phyloP scores from a whole-genome alignment of 2,888 invertebrate species.

The Cinara cedri region DNA sequence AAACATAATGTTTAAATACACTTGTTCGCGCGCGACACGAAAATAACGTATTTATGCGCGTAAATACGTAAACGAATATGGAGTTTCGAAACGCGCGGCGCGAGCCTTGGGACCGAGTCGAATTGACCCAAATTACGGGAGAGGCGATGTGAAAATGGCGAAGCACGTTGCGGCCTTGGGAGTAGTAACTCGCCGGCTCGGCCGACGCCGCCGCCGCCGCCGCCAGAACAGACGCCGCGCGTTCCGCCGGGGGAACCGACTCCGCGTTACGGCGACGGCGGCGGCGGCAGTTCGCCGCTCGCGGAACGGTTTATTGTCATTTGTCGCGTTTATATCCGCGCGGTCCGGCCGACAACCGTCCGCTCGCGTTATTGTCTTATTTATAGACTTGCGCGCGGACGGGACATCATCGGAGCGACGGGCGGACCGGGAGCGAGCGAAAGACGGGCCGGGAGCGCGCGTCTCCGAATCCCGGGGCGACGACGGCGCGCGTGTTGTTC shows the following conservation, averaged over 20 bases:
- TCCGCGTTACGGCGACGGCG: constrained; percentile 14
- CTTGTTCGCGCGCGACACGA: neutral
- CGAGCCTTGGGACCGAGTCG: constrained; percentile 52
- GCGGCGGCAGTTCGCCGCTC: neutral
- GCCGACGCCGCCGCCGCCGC: neutral
- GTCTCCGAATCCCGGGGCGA: no score
- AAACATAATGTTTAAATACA: neutral
- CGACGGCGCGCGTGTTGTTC: no score
- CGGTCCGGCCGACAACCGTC: neutral
- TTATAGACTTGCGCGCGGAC: no score
- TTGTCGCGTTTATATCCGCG: neutral
- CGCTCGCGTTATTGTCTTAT: no score
- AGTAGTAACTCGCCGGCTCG: neutral
- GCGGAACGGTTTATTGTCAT: neutral
- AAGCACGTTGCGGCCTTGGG: constrained; percentile 48
- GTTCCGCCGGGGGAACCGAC: constrained; percentile 1
- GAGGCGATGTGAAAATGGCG: constrained; percentile 53
- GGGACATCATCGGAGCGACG: no score
- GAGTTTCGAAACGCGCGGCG: constrained; percentile 49
- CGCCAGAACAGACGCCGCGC: neutral
- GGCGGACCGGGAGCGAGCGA: no score
- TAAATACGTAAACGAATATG: constrained; percentile 33
- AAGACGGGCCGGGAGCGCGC: no score
- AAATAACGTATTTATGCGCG: neutral
- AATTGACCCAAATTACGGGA: constrained; percentile 54